A percentile compares a stretch with the other conserved stretches of the same genome.
Evolutionary conservation across 1,140 invertebrate genomes (phyloP).

Genomic region (Drosophila kepulauana): DNA sequence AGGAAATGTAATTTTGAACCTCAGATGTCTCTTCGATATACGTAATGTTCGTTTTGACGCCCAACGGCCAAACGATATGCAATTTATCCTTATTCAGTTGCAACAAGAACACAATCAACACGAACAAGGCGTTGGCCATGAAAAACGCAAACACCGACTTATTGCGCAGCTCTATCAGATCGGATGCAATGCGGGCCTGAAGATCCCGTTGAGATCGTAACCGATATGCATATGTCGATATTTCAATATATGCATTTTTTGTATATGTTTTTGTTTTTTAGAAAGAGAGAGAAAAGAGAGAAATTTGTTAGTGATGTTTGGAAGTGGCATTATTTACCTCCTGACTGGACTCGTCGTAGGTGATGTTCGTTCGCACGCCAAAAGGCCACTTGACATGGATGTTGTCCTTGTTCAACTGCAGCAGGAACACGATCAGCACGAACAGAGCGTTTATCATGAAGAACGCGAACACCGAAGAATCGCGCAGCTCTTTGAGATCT

Average conservation of each 20-base stretch:
- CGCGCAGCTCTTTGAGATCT: constrained; percentile 96
- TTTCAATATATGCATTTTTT: constrained; percentile 12
- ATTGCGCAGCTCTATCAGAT: constrained; percentile 97
- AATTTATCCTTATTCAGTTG: constrained; percentile 99
- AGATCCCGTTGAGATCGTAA: constrained; percentile 11
- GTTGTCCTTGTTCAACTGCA: constrained; percentile 98
- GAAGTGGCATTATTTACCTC: constrained; percentile 89
- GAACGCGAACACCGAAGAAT: constrained; percentile 97
- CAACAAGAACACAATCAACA: constrained; percentile 98
- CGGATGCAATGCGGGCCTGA: constrained; percentile 94
- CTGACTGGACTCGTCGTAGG: constrained; percentile 93
- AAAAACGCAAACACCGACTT: constrained; percentile 99
- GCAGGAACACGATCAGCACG: constrained; percentile 98
- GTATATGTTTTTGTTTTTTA: not conserved
- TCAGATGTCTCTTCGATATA: constrained; percentile 95
- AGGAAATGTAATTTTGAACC: constrained; percentile 85
- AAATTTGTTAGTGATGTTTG: constrained; percentile 71
- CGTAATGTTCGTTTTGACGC: constrained; percentile 97
- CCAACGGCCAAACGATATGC: constrained; percentile 97
- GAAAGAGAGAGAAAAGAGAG: constrained; percentile 51
- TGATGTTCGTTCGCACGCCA: constrained; percentile 97
- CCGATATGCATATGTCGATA: constrained; percentile 14
- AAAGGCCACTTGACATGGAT: constrained; percentile 97
- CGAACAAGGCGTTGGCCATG: constrained; percentile 99
- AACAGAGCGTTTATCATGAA: constrained; percentile 99